Evolutionary conservation across 2,113 vertebrate species (phyloP).

Genomic region (Leucosticte australis): DNA sequence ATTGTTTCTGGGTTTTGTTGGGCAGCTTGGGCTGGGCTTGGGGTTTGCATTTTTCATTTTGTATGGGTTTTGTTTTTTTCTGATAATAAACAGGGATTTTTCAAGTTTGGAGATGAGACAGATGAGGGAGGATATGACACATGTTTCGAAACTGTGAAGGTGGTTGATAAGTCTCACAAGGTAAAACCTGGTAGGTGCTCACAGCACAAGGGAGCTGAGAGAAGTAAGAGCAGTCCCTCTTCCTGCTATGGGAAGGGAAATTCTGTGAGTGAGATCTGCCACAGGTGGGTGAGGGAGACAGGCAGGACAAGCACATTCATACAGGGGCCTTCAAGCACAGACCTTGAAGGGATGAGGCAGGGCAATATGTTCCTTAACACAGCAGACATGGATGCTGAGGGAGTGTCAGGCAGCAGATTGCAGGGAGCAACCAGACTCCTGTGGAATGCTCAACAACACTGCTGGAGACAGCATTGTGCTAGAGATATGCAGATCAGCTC

Average conservation of each 20-base stretch:
- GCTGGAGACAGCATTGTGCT: neutral
- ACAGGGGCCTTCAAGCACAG: neutral
- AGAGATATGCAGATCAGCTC: neutral
- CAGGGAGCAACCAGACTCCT: neutral
- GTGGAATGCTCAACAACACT: neutral
- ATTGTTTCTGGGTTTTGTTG: neutral
- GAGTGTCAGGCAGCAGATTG: neutral
- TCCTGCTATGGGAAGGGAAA: neutral
- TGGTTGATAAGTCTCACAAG: neutral
- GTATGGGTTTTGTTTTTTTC: neutral
- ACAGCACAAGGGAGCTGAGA: neutral
- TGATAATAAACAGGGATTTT: neutral
- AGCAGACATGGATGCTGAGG: neutral
- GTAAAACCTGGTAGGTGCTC: neutral
- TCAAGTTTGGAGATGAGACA: neutral
- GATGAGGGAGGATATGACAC: neutral
- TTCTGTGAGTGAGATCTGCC: neutral
- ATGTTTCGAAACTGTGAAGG: neutral
- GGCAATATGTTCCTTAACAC: neutral
- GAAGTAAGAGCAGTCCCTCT: neutral
- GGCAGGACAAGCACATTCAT: neutral
- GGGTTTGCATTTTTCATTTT: neutral
- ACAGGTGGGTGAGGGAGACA: neutral
- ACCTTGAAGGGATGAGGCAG: neutral
- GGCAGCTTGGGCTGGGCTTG: neutral